Conservation (phyloP, 2,113 vertebrate species). For the Acrocephalus arundinaceus region DNA sequence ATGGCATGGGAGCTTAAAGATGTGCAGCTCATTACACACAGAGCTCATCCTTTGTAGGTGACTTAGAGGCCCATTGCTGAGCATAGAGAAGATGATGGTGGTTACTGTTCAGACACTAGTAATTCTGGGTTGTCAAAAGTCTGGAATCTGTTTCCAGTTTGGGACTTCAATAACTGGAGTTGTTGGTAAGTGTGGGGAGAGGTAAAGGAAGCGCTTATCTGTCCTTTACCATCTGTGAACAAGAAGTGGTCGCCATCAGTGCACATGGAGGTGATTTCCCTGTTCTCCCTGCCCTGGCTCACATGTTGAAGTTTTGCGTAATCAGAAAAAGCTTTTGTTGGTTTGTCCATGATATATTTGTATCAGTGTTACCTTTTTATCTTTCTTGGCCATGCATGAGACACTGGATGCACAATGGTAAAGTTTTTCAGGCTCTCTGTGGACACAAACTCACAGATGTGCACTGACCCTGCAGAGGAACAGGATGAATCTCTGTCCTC, state of each 20-base stretch:
- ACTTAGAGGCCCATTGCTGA: neutral
- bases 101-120: neutral
- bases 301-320: neutral
- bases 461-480: neutral
- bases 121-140: neutral
- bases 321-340: neutral
- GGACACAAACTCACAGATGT: neutral
- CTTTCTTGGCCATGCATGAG: neutral
- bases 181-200: neutral
- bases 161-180: neutral
- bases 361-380: neutral
- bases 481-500: neutral
- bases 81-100: neutral
- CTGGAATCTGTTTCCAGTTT: neutral
- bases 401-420: neutral
- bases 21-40: neutral
- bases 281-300: neutral
- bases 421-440: neutral
- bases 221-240: accelerated
- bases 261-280: neutral
- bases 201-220: neutral
- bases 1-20: neutral
- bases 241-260: neutral
- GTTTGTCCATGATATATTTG: neutral
- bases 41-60: neutral